These are phyloP conservation scores for Orius laevigatus DNA, from an alignment of 1,140 invertebrate species.

Conservation along the genomic window DNA sequence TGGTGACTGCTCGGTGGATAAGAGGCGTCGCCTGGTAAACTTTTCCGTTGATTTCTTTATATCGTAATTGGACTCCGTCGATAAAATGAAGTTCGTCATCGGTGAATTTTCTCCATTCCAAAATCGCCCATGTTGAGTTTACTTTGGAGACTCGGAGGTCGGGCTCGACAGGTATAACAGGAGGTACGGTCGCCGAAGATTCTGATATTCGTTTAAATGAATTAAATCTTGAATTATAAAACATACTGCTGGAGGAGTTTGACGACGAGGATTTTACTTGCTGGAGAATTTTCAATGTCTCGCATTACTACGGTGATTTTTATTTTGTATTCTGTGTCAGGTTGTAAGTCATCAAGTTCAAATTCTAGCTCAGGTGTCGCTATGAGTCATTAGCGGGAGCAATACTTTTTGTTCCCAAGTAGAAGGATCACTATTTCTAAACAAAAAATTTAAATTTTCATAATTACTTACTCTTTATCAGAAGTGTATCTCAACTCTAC, in stretches of 20 bases:
- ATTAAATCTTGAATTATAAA: too few relatives aligned
- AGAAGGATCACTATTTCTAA: conserved; percentile 45
- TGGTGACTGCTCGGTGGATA: conserved; percentile 55
- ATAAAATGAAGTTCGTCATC: conserved; percentile 61
- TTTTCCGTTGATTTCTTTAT: conserved; percentile 50
- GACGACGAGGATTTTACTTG: conserved; percentile 54
- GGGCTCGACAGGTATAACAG: conserved; percentile 50
- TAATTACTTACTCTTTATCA: conserved; percentile 39
- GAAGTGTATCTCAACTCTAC: conserved; percentile 67
- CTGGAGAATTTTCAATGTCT: conserved; percentile 51
- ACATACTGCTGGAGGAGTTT: conserved; percentile 36
- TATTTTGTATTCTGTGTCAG: conserved; percentile 64
- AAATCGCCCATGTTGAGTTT: conserved; percentile 56
- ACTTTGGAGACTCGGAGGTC: conserved; percentile 52
- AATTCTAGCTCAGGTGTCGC: conserved; percentile 71
- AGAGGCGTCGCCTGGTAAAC: conserved; percentile 57
- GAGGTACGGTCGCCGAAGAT: conserved; percentile 36
- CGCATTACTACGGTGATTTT: conserved; percentile 57
- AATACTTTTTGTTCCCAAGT: conserved; percentile 71
- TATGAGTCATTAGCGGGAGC: conserved; percentile 68
- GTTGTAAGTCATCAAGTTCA: conserved; percentile 52
- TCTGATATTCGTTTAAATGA: conserved; percentile 13
- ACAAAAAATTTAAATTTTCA: conserved; percentile 4
- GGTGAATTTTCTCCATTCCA: conserved; percentile 66
- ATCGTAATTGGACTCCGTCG: conserved; percentile 52